Percentiles rank a stretch among this genome's conserved stretches.
Evolutionary conservation across 2,113 vertebrate genomes (phyloP).

Genomic region (Lathamus discolor): DNA sequence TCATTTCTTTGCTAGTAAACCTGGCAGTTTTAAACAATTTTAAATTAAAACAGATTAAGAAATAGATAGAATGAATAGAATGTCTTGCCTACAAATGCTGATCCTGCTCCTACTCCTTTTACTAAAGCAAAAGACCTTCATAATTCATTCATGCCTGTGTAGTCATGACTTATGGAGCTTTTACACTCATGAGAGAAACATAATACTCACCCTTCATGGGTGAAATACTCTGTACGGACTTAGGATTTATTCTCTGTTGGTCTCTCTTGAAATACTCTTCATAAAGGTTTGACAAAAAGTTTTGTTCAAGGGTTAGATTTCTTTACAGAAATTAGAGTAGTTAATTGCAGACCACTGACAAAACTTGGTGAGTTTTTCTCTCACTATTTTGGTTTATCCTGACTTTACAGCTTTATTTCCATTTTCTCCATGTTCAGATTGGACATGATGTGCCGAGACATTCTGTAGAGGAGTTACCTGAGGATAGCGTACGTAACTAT

Average conservation of each 20-base stretch:
- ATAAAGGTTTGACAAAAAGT: background rate
- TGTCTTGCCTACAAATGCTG: slow-evolving; percentile 10
- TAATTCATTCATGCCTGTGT: slow-evolving; percentile 37
- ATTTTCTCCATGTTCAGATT: background rate
- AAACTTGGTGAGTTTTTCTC: background rate
- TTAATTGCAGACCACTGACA: background rate
- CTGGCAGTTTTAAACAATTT: slow-evolving; percentile 29
- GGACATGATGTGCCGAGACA: background rate
- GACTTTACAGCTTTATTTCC: background rate
- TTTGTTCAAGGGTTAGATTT: background rate
- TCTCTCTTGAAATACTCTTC: background rate
- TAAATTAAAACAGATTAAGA: slow-evolving; percentile 51
- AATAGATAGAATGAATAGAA: slow-evolving; percentile 42
- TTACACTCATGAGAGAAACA: slow-evolving; percentile 52
- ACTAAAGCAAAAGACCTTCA: slow-evolving; percentile 21
- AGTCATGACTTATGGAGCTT: slow-evolving; percentile 38
- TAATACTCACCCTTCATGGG: slow-evolving; percentile 57
- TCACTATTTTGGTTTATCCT: background rate
- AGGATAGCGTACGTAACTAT: background rate
- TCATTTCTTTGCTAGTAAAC: background rate
- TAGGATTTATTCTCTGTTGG: slow-evolving; percentile 23
- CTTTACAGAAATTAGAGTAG: background rate
- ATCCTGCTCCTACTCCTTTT: slow-evolving; percentile 18
- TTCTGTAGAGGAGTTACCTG: background rate
- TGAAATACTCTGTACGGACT: slow-evolving; percentile 47